A percentile compares a stretch with the other conserved stretches of the same genome.
Conservation (phyloP, 2,797 vertebrate species). For the Myotis daubentonii region DNA sequence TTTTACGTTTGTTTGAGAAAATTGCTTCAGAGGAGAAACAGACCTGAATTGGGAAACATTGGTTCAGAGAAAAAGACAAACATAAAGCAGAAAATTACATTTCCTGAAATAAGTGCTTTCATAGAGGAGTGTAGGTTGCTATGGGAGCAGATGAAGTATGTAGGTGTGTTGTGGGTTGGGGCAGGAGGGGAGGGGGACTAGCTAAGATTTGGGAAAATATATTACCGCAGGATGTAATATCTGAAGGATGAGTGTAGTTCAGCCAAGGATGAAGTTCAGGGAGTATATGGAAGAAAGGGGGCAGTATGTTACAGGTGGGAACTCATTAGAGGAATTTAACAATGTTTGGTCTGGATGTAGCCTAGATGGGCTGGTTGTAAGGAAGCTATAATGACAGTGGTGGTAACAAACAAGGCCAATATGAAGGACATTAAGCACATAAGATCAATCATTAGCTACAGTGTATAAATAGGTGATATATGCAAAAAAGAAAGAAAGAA, state of each 20-base stretch:
- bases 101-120: not conserved
- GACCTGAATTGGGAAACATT: not conserved
- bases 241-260: not conserved
- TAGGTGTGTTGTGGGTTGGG: not conserved
- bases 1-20: slow-evolving; percentile 32
- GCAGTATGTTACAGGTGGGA: not conserved
- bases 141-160: not conserved
- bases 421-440: not conserved
- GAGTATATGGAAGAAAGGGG: not conserved
- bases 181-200: not conserved
- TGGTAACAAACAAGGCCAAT: not conserved
- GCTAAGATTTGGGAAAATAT: not conserved
- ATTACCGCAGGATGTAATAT: not conserved
- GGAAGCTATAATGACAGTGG: not conserved
- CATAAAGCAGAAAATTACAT: not conserved
- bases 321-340: not conserved
- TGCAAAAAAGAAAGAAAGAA: not conserved
- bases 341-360: not conserved
- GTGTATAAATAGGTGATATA: not conserved
- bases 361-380: not conserved
- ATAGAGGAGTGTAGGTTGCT: not conserved
- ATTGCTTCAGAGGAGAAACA: slow-evolving; percentile 25
- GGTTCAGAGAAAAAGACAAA: not conserved
- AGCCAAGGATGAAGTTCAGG: not conserved
- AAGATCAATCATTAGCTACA: not conserved